Evolutionary conservation across 2,888 invertebrate genomes (phyloP).

Genomic region (Dascillus cervinus): DNA sequence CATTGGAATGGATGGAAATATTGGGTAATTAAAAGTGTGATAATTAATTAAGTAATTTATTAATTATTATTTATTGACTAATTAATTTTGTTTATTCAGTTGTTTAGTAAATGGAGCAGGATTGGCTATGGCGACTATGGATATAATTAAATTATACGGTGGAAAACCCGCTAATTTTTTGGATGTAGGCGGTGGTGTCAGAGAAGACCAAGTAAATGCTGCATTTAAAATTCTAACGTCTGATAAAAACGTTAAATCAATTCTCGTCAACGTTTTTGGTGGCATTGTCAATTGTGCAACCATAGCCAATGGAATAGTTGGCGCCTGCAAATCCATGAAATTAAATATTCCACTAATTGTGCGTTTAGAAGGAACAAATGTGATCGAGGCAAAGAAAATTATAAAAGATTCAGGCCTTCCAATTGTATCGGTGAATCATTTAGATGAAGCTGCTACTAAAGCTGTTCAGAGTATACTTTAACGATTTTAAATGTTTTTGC

Average conservation of each 20-base stretch:
- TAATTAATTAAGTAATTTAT: slow-evolving; percentile 6
- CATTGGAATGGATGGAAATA: slow-evolving; percentile 83
- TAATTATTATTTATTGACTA: slow-evolving; percentile 1
- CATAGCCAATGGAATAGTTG: slow-evolving; percentile 91
- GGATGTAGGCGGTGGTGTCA: slow-evolving; percentile 94
- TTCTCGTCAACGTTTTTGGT: slow-evolving; percentile 98
- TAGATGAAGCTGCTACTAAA: slow-evolving; percentile 89
- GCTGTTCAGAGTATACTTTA: slow-evolving; percentile 54
- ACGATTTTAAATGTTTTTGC: background rate
- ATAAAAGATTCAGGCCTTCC: slow-evolving; percentile 76
- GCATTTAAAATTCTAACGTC: slow-evolving; percentile 85
- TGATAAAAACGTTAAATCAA: slow-evolving; percentile 85
- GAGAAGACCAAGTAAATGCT: slow-evolving; percentile 86
- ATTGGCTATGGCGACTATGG: slow-evolving; percentile 99
- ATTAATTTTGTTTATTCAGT: slow-evolving; percentile 26
- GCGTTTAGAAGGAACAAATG: slow-evolving; percentile 93
- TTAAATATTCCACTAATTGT: slow-evolving; percentile 86
- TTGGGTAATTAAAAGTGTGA: slow-evolving; percentile 67
- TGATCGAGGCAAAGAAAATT: slow-evolving; percentile 72
- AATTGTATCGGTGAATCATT: slow-evolving; percentile 72
- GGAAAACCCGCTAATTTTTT: slow-evolving; percentile 97
- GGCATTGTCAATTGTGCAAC: slow-evolving; percentile 98
- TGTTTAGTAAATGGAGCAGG: slow-evolving; percentile 96
- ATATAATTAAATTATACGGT: slow-evolving; percentile 93
- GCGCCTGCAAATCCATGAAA: slow-evolving; percentile 72